Conservation (phyloP, 2,797 vertebrate genomes). For the Sebastes umbrosus region DNA sequence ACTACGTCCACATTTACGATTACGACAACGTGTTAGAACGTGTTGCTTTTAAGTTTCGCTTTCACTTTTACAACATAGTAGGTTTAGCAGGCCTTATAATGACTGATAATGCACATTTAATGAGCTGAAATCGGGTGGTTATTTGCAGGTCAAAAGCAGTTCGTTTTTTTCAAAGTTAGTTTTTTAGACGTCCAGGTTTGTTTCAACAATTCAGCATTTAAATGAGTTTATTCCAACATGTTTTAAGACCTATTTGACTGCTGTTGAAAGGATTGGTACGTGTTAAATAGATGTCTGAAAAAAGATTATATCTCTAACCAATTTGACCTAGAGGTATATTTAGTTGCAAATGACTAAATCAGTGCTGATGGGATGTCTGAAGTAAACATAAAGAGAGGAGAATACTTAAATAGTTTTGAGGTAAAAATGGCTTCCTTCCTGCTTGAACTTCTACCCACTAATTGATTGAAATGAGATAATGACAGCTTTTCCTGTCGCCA, state of each 20-base stretch:
- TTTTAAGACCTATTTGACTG: neutral
- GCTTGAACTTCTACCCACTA: conserved; percentile 56
- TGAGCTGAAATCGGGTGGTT: neutral
- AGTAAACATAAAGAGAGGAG: neutral
- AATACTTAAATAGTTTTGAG: conserved; percentile 2
- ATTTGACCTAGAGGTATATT: neutral
- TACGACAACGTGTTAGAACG: no score
- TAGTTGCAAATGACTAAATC: neutral
- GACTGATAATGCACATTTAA: neutral
- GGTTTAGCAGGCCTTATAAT: neutral
- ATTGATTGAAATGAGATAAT: conserved; percentile 80
- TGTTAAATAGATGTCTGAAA: neutral
- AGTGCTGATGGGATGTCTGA: neutral
- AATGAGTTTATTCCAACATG: neutral
- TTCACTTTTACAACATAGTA: no score
- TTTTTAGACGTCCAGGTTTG: neutral
- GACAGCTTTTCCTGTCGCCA: conserved; percentile 72
- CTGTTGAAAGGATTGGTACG: neutral
- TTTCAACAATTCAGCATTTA: neutral
- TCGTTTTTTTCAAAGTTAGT: neutral
- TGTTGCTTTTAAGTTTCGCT: no score
- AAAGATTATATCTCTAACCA: neutral
- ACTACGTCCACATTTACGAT: no score
- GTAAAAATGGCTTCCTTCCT: conserved; percentile 53
- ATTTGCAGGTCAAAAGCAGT: neutral